Percentiles rank a stretch among this genome's conserved stretches.
phyloP scores from a whole-genome alignment of 1,140 invertebrate species.

The Camponotus vicinus region DNA sequence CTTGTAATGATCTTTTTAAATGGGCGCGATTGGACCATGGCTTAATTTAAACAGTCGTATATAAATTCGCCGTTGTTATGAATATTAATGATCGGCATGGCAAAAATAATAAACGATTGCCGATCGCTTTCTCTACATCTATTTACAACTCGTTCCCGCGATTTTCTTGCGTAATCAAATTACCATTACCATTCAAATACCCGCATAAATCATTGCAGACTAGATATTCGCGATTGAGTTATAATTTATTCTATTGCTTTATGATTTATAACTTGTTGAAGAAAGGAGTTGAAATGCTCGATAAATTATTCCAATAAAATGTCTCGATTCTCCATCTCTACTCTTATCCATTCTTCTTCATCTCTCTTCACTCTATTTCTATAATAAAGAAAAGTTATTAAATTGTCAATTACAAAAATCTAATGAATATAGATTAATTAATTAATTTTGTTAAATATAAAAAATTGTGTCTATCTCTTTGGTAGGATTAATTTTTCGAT shows the following conservation, averaged over 20 bases:
- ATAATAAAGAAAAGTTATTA: too few species aligned
- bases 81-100: constrained; percentile 46
- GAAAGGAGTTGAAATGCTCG: too few species aligned
- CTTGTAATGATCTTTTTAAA: neutral
- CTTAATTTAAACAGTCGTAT: constrained; percentile 47
- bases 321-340: too few species aligned
- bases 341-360: too few species aligned
- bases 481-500: too few species aligned
- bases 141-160: neutral
- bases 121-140: neutral
- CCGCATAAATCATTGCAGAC: neutral
- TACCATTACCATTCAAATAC: neutral
- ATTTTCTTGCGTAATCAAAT: neutral
- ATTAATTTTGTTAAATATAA: too few species aligned
- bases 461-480: too few species aligned
- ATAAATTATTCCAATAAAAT: too few species aligned
- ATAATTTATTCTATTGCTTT: neutral
- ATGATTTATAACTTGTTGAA: too few species aligned
- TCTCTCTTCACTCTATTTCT: too few species aligned
- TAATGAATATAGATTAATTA: too few species aligned
- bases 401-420: too few species aligned
- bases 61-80: constrained; percentile 36
- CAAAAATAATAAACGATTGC: neutral
- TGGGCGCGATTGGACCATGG: constrained; percentile 40
- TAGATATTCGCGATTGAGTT: neutral